Evolutionary conservation across 2,888 invertebrate species (phyloP).

Genomic region (Ichneumoninae sp.): DNA sequence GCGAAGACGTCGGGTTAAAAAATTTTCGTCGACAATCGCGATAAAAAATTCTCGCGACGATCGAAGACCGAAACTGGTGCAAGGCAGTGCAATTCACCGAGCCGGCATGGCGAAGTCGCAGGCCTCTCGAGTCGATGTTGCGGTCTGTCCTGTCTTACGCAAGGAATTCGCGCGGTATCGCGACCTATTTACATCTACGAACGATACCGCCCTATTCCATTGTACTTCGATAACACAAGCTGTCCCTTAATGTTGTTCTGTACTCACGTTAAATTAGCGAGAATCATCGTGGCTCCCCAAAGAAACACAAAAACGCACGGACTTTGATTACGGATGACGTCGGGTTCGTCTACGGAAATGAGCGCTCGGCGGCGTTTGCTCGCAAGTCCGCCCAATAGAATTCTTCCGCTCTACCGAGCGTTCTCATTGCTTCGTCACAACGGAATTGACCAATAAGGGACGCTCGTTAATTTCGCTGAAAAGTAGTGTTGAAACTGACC

Average conservation of each 20-base stretch:
- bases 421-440: constrained; percentile 2
- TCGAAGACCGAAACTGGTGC: neutral
- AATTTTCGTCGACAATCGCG: constrained; percentile 31
- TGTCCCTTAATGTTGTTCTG: constrained; percentile 15
- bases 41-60: neutral
- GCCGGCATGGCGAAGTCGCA: constrained; percentile 70
- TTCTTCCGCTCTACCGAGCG: constrained; percentile 9
- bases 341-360: constrained; percentile 81
- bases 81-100: constrained; percentile 54
- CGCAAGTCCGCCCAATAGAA: constrained; percentile 23
- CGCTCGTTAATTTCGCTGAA: neutral
- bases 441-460: constrained; percentile 9
- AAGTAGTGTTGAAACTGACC: constrained; percentile 23
- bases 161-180: constrained; percentile 76
- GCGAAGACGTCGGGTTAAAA: neutral
- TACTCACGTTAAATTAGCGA: constrained; percentile 82
- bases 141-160: constrained; percentile 65
- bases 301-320: constrained; percentile 79
- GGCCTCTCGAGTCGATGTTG: constrained; percentile 6
- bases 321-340: constrained; percentile 80
- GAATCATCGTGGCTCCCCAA: constrained; percentile 81
- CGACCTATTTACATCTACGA: constrained; percentile 72
- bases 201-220: constrained; percentile 72
- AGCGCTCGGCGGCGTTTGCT: constrained; percentile 71
- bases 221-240: neutral